Evolutionary conservation across 1,140 invertebrate genomes (phyloP).

Genomic region (Polypedilum pembai): DNA sequence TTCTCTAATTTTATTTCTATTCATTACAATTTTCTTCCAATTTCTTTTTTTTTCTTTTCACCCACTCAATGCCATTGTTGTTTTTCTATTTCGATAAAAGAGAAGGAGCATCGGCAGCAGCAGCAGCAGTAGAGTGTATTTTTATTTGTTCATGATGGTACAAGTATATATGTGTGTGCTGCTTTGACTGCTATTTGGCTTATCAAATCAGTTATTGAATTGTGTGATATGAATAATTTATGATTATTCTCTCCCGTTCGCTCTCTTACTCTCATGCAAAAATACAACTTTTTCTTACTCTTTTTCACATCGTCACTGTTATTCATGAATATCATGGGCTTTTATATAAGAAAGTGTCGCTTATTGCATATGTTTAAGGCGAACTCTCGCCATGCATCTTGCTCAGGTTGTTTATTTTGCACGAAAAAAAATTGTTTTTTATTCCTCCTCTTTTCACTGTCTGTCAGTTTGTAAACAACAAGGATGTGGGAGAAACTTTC

Average conservation of each 20-base stretch:
- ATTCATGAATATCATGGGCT: not conserved
- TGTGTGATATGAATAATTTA: slow-evolving; percentile 28
- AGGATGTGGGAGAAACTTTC: not conserved
- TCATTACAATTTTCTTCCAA: not conserved
- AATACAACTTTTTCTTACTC: not conserved
- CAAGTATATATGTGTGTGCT: not conserved
- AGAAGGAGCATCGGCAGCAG: not conserved
- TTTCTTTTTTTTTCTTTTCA: not conserved
- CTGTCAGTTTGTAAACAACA: not conserved
- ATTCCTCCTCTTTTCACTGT: not conserved
- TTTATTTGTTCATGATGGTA: slow-evolving; percentile 15
- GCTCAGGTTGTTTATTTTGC: not conserved
- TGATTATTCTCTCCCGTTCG: not conserved
- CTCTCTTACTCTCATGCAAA: not conserved
- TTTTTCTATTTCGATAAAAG: too few species aligned
- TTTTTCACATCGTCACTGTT: not conserved
- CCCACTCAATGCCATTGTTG: not conserved
- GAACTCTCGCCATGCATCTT: not conserved
- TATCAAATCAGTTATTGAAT: slow-evolving; percentile 28
- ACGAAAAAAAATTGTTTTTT: not conserved
- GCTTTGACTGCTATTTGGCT: slow-evolving; percentile 8
- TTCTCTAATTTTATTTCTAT: too few species aligned
- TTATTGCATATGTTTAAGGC: slow-evolving; percentile 3
- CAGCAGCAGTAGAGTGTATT: not conserved
- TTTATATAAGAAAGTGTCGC: not conserved